Evolutionary conservation across 2,797 vertebrate species (phyloP).

Genomic region (Ispidina lecontei): DNA sequence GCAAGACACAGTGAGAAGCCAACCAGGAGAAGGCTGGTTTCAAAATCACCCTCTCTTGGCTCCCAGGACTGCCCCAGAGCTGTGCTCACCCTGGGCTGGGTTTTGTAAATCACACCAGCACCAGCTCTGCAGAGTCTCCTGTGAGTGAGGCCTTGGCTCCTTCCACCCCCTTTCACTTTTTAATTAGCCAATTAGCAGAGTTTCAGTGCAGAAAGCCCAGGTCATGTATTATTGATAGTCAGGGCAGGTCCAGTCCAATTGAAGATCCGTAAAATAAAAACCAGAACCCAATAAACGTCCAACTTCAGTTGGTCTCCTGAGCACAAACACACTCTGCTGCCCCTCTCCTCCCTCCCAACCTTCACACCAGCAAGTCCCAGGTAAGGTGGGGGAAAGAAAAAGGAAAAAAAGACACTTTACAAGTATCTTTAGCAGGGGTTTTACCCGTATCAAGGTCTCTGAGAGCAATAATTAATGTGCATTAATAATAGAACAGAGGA

Average conservation of each 20-base stretch:
- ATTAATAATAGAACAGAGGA: constrained; percentile 19
- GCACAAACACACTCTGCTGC: constrained; percentile 21
- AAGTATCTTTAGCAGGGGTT: background rate
- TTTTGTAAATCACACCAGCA: constrained; percentile 54
- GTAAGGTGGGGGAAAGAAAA: background rate
- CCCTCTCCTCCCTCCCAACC: background rate
- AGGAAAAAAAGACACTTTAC: background rate
- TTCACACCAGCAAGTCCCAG: background rate
- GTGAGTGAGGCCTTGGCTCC: constrained; percentile 78
- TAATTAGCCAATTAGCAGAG: constrained; percentile 97
- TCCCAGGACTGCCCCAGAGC: constrained; percentile 15
- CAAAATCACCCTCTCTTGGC: background rate
- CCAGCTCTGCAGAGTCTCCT: constrained; percentile 80
- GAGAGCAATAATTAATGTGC: background rate
- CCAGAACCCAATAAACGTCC: constrained; percentile 58
- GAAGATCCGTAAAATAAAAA: constrained; percentile 54
- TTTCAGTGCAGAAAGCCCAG: constrained; percentile 83
- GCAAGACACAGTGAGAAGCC: background rate
- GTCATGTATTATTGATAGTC: constrained; percentile 95
- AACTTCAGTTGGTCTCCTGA: constrained; percentile 76
- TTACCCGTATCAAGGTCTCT: background rate
- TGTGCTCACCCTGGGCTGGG: constrained; percentile 44
- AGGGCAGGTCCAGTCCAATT: constrained; percentile 75
- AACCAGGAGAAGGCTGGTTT: background rate
- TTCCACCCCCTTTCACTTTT: constrained; percentile 89